Evolutionary conservation across 2,797 vertebrate genomes (phyloP).

Genomic region (Antennarius maculatus): DNA sequence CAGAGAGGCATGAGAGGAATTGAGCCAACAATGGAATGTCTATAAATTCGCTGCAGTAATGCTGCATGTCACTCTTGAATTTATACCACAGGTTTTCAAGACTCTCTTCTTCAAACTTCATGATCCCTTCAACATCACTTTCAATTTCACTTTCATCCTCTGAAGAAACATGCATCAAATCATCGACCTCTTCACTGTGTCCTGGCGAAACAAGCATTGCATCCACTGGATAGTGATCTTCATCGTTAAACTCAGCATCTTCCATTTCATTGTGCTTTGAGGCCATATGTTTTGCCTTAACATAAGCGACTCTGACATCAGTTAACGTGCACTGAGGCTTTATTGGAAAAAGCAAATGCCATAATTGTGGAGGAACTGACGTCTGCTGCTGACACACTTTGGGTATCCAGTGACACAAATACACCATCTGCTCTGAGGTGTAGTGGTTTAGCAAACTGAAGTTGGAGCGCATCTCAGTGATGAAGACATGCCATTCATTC

Average conservation of each 20-base stretch:
- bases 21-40: conserved; percentile 73
- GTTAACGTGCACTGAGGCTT: conserved; percentile 69
- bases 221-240: conserved; percentile 14
- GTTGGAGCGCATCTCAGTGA: conserved; percentile 69
- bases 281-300: conserved; percentile 3
- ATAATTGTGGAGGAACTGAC: conserved; percentile 68
- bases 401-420: conserved; percentile 76
- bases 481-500: conserved; percentile 73
- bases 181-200: neutral
- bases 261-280: neutral
- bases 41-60: conserved; percentile 65
- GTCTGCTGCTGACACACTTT: conserved; percentile 29
- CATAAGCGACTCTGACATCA: conserved; percentile 68
- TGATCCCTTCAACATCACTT: neutral
- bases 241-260: conserved; percentile 14
- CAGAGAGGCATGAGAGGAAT: conserved; percentile 70
- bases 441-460: conserved; percentile 79
- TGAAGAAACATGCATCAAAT: conserved; percentile 63
- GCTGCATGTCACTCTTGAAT: conserved; percentile 70
- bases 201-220: neutral
- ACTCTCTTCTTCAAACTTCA: conserved; percentile 18
- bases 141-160: conserved; percentile 30
- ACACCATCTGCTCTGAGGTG: conserved; percentile 82
- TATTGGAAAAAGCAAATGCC: conserved; percentile 76
- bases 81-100: conserved; percentile 74